Evolutionary conservation across 2,797 vertebrate genomes (phyloP), one percentile per base, ranked within the genome.

Genomic region (Lindbergichthys nudifrons): DNA sequence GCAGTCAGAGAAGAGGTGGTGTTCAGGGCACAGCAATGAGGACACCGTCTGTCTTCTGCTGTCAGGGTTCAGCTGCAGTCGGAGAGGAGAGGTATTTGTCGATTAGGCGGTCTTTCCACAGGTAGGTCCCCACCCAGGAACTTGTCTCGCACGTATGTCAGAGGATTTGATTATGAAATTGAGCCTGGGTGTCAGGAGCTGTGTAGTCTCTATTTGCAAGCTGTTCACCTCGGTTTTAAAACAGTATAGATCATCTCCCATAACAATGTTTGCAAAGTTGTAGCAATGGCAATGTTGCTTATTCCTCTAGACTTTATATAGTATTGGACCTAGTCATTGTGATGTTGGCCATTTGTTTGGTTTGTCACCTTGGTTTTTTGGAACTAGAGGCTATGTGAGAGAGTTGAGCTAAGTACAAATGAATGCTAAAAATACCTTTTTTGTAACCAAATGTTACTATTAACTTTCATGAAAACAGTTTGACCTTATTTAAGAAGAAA

Each of bases 11-110:
- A 70, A 53, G 43, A 54, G 71, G 50, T 3, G 67, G 41, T 7
- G 21, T 59, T 48, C 75, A 41, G 51, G 75, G 71, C 66, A 57
- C 65, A 6, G 57, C 54, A 0, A 32, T 12, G 77, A 91, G 61
- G 73, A 45, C 79, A 0, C 57, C 69, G 1, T 68, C 88, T 0
- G 83, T 89, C 32, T 83, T 92, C 68, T 93, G 92, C 78, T 94
- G 92, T 73, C 70, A 79, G 0, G 77, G 70, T 5, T 77, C 83
- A 0, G 30, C 77, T 0, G 66, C 61, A 6, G 80, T 9, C 1
- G 36, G 57, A n/a, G 91, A 93, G 79, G 89, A 94, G 23, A 83
- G 75, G 63, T 83, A 86, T 65, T 21, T 76, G 54, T 50, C 85
- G 14, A 41, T 64, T 3, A 87, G 65, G 36, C 75, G 75, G 58